Percentiles rank a stretch among this genome's conserved stretches.
These are phyloP conservation scores for Euphydryas editha DNA, from an alignment of 2,888 invertebrate species.

Conservation along the genomic window DNA sequence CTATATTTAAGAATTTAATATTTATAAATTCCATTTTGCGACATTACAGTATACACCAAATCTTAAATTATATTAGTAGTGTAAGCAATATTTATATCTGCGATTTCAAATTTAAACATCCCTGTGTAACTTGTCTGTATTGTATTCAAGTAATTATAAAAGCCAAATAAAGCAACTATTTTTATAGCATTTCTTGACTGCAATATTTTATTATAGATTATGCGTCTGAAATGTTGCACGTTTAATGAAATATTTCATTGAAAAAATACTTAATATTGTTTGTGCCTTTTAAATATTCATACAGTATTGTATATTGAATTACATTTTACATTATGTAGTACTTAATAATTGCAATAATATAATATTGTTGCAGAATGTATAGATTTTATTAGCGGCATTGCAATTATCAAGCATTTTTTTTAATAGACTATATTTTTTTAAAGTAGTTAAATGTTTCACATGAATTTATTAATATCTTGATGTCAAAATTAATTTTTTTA, in stretches of 20 bases:
- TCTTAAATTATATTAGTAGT: conserved; percentile 30
- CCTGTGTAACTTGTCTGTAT: conserved; percentile 27
- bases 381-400: conserved; percentile 23
- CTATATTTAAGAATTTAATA: conserved; percentile 56
- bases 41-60: conserved; percentile 60
- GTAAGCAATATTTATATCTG: conserved; percentile 24
- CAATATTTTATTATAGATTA: conserved; percentile 52
- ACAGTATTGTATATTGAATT: conserved; percentile 59
- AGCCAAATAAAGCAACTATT: conserved; percentile 79
- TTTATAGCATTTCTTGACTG: conserved; percentile 74
- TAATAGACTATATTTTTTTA: conserved; percentile 15
- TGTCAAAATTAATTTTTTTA: conserved; percentile 48
- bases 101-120: conserved; percentile 23
- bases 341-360: conserved; percentile 64
- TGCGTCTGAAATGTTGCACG: conserved; percentile 49
- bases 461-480: conserved; percentile 55
- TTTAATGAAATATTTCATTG: conserved; percentile 44
- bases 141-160: conserved; percentile 52
- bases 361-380: conserved; percentile 42
- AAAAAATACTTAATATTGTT: conserved; percentile 62
- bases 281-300: conserved; percentile 65
- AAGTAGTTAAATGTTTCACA: conserved; percentile 47
- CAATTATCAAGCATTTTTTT: conserved; percentile 19
- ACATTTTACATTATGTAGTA: conserved; percentile 58
- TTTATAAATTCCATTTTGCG: conserved; percentile 73